These are phyloP conservation scores for Saguinus midas DNA, from an alignment of 2,113 vertebrate genomes.

Conservation along the genomic window DNA sequence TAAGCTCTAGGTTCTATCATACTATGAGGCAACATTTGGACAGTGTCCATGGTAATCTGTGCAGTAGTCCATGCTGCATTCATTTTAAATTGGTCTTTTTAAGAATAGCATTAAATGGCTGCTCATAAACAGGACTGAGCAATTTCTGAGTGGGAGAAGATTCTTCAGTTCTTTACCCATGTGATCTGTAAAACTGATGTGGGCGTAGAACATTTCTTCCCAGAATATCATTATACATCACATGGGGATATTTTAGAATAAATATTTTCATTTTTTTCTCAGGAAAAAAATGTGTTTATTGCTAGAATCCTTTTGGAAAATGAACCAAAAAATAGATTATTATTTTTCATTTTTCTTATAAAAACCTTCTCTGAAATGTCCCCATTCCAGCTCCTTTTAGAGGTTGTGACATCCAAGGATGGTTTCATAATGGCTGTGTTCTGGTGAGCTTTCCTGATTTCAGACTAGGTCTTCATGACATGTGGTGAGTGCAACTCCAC, in stretches of 20 bases:
- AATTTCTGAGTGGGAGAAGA: constrained; percentile 31
- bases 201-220: constrained; percentile 13
- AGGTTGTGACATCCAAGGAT: not conserved
- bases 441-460: not conserved
- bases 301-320: constrained; percentile 44
- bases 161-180: not conserved
- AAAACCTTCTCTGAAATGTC: not conserved
- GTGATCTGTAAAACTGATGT: not conserved
- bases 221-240: not conserved
- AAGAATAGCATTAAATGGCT: constrained; percentile 10
- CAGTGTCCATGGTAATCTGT: constrained; percentile 36
- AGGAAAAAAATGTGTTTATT: not conserved
- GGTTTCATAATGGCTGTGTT: not conserved
- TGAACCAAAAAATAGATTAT: not conserved
- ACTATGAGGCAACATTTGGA: constrained; percentile 23
- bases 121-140: not conserved
- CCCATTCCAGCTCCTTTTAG: not conserved
- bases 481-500: not conserved
- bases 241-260: constrained; percentile 22
- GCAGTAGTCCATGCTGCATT: not conserved
- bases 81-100: not conserved
- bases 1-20: not conserved
- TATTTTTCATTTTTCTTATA: not conserved
- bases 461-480: not conserved
- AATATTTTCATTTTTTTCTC: constrained; percentile 45